Base-by-base conservation (phyloP, 2,888 invertebrate genomes). In the Ernsta delagoae region DNA sequence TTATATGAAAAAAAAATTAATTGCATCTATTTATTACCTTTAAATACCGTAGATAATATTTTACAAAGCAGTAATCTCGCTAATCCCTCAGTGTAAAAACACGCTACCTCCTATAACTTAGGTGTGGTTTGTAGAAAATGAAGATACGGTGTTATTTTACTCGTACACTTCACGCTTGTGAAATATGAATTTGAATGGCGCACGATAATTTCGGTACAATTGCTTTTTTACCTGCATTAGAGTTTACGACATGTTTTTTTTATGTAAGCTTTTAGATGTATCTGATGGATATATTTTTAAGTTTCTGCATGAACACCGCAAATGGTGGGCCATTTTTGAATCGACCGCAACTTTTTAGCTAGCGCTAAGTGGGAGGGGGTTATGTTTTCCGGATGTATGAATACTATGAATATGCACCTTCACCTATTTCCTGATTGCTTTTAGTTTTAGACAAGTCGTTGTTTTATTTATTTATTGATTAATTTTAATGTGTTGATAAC, bases 171-270 rank as follows among this genome's bases (percentile, higher is more conserved):
- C 67, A 70, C 70, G 73, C 79, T 87, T 86, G 78, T 82, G 83
- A 85, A 85, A 86, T 77, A 75, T 75, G 75, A 75, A 75, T 76
- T 74, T 75, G 75, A 77, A 81, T 81, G 78, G 79, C 75, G 78
- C 78, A 75, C 72, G 71, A 72, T 73, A 70, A 75, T 73, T 75
- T 72, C 59, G 66, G 65, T 76, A 83, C 79, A 81, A 86, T 86
- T 86, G 82, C 75, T 74, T 81, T 78, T 77, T 79, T 78, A 76
- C 74, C 57, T 60, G 48, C 66, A 70, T 53, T 68, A 68, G 62
- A 16, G 48, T 68, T 60, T 70, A 50, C 65, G 59, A 66, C 68
- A 68, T 45, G 48, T n/a, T n/a, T 62, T 61, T 56, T 61, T 60
- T 56, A 48, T 61, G 60, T 50, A 57, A 62, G 39, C 57, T 62